Percentiles rank a stretch among this genome's conserved stretches.
Conservation (phyloP, 2,888 invertebrate genomes). For the Aleiodes leptofemur region DNA sequence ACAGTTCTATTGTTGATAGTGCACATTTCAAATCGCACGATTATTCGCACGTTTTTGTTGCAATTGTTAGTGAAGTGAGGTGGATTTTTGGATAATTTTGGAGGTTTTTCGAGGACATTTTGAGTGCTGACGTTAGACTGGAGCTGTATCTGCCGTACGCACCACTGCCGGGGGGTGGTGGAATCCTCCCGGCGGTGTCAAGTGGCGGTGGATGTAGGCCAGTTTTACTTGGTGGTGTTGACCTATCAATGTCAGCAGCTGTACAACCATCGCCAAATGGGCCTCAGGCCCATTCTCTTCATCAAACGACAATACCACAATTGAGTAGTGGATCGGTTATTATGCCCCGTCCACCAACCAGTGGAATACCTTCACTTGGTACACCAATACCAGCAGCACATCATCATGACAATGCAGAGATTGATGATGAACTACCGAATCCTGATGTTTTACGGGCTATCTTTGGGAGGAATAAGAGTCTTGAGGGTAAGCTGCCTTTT, state of each 20-base stretch:
- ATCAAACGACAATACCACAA: constrained; percentile 55
- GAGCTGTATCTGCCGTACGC: constrained; percentile 75
- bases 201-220: constrained; percentile 69
- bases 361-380: constrained; percentile 70
- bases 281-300: constrained; percentile 56
- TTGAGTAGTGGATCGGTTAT: constrained; percentile 60
- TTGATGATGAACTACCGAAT: constrained; percentile 80
- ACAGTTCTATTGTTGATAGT: background rate
- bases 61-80: background rate
- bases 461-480: constrained; percentile 89
- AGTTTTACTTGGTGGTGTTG: constrained; percentile 72
- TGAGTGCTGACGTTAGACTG: constrained; percentile 64
- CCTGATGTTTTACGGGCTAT: constrained; percentile 91
- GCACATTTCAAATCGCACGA: background rate
- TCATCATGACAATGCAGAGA: constrained; percentile 56
- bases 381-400: constrained; percentile 73
- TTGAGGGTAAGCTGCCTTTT: constrained; percentile 84
- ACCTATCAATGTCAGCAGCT: constrained; percentile 75
- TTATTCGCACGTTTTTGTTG: too few relatives aligned
- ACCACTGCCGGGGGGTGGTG: constrained; percentile 74
- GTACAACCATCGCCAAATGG: constrained; percentile 63
- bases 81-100: background rate
- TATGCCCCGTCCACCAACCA: constrained; percentile 61
- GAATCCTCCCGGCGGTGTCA: constrained; percentile 74
- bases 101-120: too few relatives aligned